Base-by-base conservation (phyloP, 2,888 invertebrate genomes). In the Cryptus viduatorius region DNA sequence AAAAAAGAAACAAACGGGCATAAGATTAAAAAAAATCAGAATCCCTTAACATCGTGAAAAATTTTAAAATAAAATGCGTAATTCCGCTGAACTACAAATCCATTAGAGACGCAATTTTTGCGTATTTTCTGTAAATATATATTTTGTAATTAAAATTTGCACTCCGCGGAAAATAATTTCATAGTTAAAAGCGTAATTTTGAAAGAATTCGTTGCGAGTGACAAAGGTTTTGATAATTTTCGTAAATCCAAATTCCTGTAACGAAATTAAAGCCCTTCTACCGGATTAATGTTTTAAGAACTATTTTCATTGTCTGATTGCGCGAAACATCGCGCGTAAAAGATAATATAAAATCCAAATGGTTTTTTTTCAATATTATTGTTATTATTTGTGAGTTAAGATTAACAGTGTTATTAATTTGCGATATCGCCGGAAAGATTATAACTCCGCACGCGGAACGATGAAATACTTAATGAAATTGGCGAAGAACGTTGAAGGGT, bases 401-500 rank as follows among this genome's bases (percentile, higher is more conserved):
- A n/a, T 10, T 14, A 31, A 14, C 7, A 64, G 37, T 12, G 19
- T 24, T 48, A 19, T 67, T 1, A 46, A 46, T 67, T 48, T 19
- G 24, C 44, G 44, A 67, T 46, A 67, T 12, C 14, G 4, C 16
- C 12, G 19, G 24, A 67, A 16, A n/a, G 42, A 67, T 46, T 67
- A 67, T 44, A 24, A 67, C 19, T 67, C 14, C 12, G 24, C 5
- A 10, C 29, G 24, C 44, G 24, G n/a, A 1, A n/a, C 50, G 48
- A 44, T 42, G 24, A 12, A 1, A n/a, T 61, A 42, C 56, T 37
- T 67, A 72, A 68, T 61, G 4, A 78, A 67, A 42, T 72, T 48
- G 73, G 61, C 53, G 29, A n/a, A 19, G 50, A 69, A 53, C 16
- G 77, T 12, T 56, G 67, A 59, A 71, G 59, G 8, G 19, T 59